Base-by-base conservation (phyloP, 1,140 invertebrate genomes). In the Halictus rubicundus region DNA sequence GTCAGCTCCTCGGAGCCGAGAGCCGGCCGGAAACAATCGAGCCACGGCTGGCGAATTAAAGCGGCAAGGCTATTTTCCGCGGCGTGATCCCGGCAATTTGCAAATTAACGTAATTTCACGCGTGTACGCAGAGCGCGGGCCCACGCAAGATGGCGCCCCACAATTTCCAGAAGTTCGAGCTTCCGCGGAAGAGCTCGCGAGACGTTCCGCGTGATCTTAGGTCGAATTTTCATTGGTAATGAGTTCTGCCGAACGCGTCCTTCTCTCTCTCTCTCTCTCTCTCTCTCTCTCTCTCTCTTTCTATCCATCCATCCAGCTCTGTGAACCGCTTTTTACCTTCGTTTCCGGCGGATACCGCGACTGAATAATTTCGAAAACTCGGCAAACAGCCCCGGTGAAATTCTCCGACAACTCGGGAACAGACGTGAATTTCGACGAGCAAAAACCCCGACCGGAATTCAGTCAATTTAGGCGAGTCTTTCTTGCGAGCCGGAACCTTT, bases 181-280 rank as follows among this genome's bases (percentile, higher is more conserved):
- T 42, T 14, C 12, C 27, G 49, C 4, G 54, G n/a, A 42, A 42
- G 27, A 7, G 6, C 16, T 54, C 12, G 19, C 27, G 10, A 42
- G 39, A 23, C 16, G 19, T 54, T 39, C 25, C 8, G 59, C 37
- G 37, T 39, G 66, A 57, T 68, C 23, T 68, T 39, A n/a, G 37
- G 7, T 76, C 72, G 68, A 59, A 80, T 80, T 77, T 70, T 81
- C 74, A 81, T 81, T 78, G 74, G 66, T 64, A 78, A 78, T 78
- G 71, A 59, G 64, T 21, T 5, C 37, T 16, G 5, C 16, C 14
- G 1, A 42, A 32, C 23, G 49, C 25, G 37, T 9, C 49, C 27
- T 7, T 39, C 74, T 21, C 42, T 39, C 25, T 23, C 21, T n/a
- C 8, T 57, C 21, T n/a, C 21, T 37, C 6, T 5, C 14, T 16